Conservation (phyloP, 2,113 vertebrate species). For the Marmota monax region DNA sequence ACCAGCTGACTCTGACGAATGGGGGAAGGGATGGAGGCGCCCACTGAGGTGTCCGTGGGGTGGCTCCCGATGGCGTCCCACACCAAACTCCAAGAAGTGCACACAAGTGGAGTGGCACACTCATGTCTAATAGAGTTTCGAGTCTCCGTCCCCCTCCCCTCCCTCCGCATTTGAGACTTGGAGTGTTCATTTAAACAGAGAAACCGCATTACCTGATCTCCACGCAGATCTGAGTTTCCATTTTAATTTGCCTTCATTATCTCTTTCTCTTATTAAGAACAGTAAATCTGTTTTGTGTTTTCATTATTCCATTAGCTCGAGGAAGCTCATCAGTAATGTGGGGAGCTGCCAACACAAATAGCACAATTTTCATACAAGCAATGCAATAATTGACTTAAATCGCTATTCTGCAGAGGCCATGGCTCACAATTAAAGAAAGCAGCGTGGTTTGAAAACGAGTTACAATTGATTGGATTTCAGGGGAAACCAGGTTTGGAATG, state of each 20-base stretch:
- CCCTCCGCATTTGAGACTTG: slow-evolving; percentile 61
- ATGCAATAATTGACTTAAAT: slow-evolving; percentile 91
- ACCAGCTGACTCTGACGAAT: neutral
- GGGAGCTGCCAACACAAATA: slow-evolving; percentile 89
- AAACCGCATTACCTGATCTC: slow-evolving; percentile 84
- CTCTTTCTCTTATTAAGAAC: slow-evolving; percentile 90
- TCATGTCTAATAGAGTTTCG: neutral
- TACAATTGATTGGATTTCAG: slow-evolving; percentile 95
- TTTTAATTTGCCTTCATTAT: slow-evolving; percentile 93
- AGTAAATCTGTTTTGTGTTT: slow-evolving; percentile 92
- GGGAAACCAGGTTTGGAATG: slow-evolving; percentile 92
- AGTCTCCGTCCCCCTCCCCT: neutral
- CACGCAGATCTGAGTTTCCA: slow-evolving; percentile 84
- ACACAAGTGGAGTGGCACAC: neutral
- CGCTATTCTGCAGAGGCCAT: slow-evolving; percentile 88
- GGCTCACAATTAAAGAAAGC: slow-evolving; percentile 91
- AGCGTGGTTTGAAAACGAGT: slow-evolving; percentile 90
- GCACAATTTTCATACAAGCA: slow-evolving; percentile 89
- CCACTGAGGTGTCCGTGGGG: accelerated
- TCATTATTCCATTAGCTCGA: slow-evolving; percentile 92
- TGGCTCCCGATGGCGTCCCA: accelerated
- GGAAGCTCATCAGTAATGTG: slow-evolving; percentile 90
- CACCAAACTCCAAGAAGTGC: neutral
- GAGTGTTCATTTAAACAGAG: slow-evolving; percentile 84
- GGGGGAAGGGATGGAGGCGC: neutral